Evolutionary conservation across 2,113 vertebrate genomes (phyloP), one percentile per base, ranked within the genome.

Genomic region (Corythoichthys haematopterus): DNA sequence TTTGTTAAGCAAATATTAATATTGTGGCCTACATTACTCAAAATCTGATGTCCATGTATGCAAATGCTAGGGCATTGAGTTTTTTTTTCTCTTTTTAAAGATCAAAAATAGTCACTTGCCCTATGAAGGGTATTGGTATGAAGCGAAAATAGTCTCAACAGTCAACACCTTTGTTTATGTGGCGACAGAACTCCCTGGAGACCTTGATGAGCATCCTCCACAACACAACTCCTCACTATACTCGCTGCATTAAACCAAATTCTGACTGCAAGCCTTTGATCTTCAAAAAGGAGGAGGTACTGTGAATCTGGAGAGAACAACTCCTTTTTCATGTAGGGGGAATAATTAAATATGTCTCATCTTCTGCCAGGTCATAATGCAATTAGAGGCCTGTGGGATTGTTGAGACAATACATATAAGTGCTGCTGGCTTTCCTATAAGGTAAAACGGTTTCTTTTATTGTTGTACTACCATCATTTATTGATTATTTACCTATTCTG

Each of bases 171-270:
- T 47, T 53, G 51, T 66, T 65, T 0, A 11, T 59, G 28, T 87
- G 28, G 52, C 66, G 79, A 2, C 80, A 99, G 97, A 91, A 93
- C 68, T 99, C 97, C 1, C 93, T 99, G 48, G 95, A 97, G 46
- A 93, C 89, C 43, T 91, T 99, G 63, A 94, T 99, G 92, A 92
- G 81, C 83, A 92, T 98, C 66, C 79, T 99, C 55, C 88, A 93
- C 20, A 88, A 77, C 65, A 97, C 96, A 45, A 93, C 94, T 0
- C 96, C 97, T 3, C 96, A 98, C 66, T 99, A 99, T 86, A 94
- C 97, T 52, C 92, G 97, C 56, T 98, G 97, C 82, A 97, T 99
- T 89, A 99, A 99, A 81, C 97, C 97, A 1, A 99, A 99, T 0
- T 88, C 92, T 0, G 93, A 94, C 68, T 94, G 95, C 89, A 89